These are phyloP conservation scores for Heteromormyrus szaboi DNA, from an alignment of 2,797 vertebrate genomes.

Conservation along the genomic window DNA sequence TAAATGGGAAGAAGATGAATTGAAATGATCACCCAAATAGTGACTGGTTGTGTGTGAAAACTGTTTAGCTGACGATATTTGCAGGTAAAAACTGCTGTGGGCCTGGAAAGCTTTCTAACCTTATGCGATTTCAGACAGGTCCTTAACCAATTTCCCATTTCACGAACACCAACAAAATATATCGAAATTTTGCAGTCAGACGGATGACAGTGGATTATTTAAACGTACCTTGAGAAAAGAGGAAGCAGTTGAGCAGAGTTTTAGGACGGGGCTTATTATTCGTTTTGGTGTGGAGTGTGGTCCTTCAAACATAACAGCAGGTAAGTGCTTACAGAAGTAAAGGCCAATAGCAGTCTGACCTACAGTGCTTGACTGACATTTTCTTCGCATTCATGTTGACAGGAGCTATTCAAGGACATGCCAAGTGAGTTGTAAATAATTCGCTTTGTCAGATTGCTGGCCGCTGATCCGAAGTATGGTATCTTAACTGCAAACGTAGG, in stretches of 20 bases:
- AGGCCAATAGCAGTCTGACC: neutral
- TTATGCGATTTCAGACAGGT: neutral
- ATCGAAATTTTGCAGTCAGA: neutral
- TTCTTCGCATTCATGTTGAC: constrained; percentile 38
- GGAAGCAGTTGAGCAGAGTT: neutral
- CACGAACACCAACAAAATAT: neutral
- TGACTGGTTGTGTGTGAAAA: neutral
- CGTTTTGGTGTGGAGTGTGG: neutral
- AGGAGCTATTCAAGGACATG: constrained; percentile 39
- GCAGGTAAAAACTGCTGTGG: neutral
- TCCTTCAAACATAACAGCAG: neutral
- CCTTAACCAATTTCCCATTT: neutral
- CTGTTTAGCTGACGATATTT: neutral
- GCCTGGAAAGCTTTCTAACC: neutral
- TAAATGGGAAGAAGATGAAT: neutral
- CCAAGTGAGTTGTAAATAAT: constrained; percentile 51
- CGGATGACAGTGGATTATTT: neutral
- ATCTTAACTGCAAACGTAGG: neutral
- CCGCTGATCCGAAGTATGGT: neutral
- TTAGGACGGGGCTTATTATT: neutral
- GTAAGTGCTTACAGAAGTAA: neutral
- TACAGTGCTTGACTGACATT: constrained; percentile 36
- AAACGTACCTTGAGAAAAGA: neutral
- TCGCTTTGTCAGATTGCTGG: constrained; percentile 24
- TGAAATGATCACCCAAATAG: neutral